Evolutionary conservation across 37 sponge, comb jelly and placozoan species (phyloP), one percentile per base, ranked within the genome.

Genomic region (Amphimedon queenslandica): DNA sequence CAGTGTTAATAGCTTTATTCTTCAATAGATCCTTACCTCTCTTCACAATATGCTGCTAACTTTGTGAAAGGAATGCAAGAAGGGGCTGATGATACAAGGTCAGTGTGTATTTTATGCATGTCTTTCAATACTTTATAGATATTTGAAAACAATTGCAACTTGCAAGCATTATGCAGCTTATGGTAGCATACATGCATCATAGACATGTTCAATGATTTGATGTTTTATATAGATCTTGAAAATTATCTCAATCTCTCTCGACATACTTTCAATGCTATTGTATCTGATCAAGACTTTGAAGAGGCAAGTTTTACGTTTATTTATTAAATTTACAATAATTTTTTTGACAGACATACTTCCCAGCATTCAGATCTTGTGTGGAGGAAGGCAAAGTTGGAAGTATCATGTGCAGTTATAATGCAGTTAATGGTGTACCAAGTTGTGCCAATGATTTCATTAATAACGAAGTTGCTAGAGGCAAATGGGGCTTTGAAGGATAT

Each of bases 331-430:
- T n/a, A n/a, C n/a, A n/a, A n/a, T n/a, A n/a, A 18, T 60, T 36
- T 37, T 28, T n/a, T 3, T 6, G 56, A 32, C 51, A 80, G 86
- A 60, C 61, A n/a, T 60, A 60, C 27, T n/a, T 60, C 21, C 61
- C 61, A 25, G 28, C 61, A 60, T 60, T 60, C 57, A 61, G 84
- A 21, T 71, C 84, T 16, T 89, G 90, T 70, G 90, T 81, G 56
- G 61, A 68, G 37, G 76, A 28, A 29, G 80, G 79, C 13, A 27
- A 39, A 0, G 80, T 39, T 6, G 72, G 55, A 39, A 89, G 90
- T 43, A 69, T 89, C 55, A 89, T 89, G 89, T 88, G 89, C 64
- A 88, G 90, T 73, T 89, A 90, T 64, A 90, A 90, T 76, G 91
- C 78, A 23, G 86, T 84, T 58, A 85, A 90, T 70, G 86, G 86